Evolutionary conservation across 2,113 vertebrate genomes (phyloP), one percentile per base, ranked within the genome.

Genomic region (Heterochromis multidens): DNA sequence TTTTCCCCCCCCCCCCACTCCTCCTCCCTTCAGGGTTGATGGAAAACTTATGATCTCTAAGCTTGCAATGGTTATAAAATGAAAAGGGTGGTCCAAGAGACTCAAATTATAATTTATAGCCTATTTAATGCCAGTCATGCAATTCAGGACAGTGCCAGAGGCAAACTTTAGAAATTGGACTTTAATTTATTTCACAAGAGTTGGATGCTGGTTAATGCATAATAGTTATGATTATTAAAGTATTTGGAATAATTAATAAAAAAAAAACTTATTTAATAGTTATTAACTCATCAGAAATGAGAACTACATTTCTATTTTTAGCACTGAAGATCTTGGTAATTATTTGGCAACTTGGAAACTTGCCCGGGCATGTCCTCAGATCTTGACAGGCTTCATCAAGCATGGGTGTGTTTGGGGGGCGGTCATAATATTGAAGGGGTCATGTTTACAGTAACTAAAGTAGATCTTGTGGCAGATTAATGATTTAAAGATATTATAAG

Each of bases 341-440:
- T 67, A 91, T 80, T 27, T 86, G 65, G 76, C 23, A 61, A 52
- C 31, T 86, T 91, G 89, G 90, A 87, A 83, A 93, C 94, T 95
- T 92, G 95, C 80, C 94, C 37, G 81, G 94, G 84, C 95, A 89
- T 94, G 94, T 91, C 90, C 83, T 31, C 70, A 83, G 35, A 88
- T 79, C 87, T 78, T 91, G 79, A 89, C 81, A 80, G 62, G 88
- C 81, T 86, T 58, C 70, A 77, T 92, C 83, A 88, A 82, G 85
- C 63, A 81, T n/a, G 76, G 65, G 77, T 78, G 85, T 67, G 23
- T 79, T 52, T 58, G 35, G 6, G 3, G 11, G 62, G 16, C 25
- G 79, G 27, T 60, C 58, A 25, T 25, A 57, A 35, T 31, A 80
- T 65, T 85, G 11, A 61, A 43, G 33, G 25, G n/a, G 27, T 67